Evolutionary conservation across 2,888 invertebrate genomes (phyloP).

Genomic region (Stenichneumon culpator): DNA sequence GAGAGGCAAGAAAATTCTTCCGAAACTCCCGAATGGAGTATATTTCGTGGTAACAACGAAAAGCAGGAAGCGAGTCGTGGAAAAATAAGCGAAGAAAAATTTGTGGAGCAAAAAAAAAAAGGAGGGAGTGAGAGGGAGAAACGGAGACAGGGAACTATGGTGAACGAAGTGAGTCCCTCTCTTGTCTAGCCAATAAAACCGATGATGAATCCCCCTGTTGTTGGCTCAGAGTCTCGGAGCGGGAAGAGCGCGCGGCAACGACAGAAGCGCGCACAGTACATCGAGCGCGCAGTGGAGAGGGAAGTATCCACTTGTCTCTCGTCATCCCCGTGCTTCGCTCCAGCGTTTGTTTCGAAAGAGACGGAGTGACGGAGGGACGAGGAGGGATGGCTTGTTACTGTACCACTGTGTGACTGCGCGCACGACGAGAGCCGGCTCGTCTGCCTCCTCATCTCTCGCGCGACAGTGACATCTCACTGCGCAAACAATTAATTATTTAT

Average conservation of each 20-base stretch:
- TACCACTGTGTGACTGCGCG: constrained; percentile 14
- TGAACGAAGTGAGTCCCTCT: constrained; percentile 50
- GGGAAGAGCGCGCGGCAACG: constrained; percentile 35
- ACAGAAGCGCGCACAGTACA: constrained; percentile 27
- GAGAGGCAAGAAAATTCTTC: neutral
- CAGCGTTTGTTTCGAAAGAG: constrained; percentile 48
- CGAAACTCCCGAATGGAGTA: neutral
- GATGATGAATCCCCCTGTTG: constrained; percentile 77
- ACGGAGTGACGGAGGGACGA: constrained; percentile 16
- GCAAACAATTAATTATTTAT: constrained; percentile 68
- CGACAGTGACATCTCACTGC: constrained; percentile 51
- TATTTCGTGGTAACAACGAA: neutral
- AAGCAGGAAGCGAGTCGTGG: constrained; percentile 31
- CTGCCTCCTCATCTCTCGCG: constrained; percentile 35
- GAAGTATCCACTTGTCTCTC: constrained; percentile 81
- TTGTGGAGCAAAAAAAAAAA: constrained; percentile 7
- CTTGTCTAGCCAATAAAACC: constrained; percentile 76
- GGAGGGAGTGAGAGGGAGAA: neutral
- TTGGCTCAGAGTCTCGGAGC: constrained; percentile 56
- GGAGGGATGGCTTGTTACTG: constrained; percentile 46
- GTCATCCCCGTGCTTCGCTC: constrained; percentile 43
- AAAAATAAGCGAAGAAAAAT: constrained; percentile 1
- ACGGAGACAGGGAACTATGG: neutral
- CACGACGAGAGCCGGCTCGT: constrained; percentile 13
- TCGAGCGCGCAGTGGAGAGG: constrained; percentile 74